These are phyloP conservation scores for Oryzias celebensis DNA, from an alignment of 2,113 vertebrate species.

Conservation along the genomic window DNA sequence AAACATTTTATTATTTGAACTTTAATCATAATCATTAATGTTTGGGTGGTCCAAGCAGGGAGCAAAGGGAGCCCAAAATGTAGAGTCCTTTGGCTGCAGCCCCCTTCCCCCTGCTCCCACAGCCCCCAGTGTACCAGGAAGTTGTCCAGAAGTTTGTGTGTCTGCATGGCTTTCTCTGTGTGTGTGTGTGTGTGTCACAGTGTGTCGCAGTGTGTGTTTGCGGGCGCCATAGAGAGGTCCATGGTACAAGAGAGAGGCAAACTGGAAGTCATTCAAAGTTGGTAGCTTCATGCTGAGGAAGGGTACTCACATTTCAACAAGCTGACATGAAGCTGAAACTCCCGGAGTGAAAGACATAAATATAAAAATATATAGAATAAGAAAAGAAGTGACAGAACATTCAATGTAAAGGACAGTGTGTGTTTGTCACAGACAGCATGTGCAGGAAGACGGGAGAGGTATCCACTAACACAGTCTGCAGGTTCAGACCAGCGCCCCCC, in stretches of 20 bases:
- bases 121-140: constrained; percentile 52
- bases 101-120: constrained; percentile 50
- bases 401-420: constrained; percentile 51
- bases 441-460: constrained; percentile 58
- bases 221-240: constrained; percentile 70
- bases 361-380: constrained; percentile 79
- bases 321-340: constrained; percentile 50
- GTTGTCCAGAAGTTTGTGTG: constrained; percentile 57
- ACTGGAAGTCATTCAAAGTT: constrained; percentile 74
- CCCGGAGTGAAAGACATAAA: constrained; percentile 68
- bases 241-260: constrained; percentile 73
- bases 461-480: constrained; percentile 20
- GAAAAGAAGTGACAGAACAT: constrained; percentile 51
- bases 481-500: constrained; percentile 14
- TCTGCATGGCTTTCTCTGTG: constrained; percentile 17
- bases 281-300: constrained; percentile 72
- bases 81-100: constrained; percentile 74
- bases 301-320: constrained; percentile 59
- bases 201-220: constrained; percentile 46
- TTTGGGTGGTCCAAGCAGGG: constrained; percentile 45
- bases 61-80: constrained; percentile 61
- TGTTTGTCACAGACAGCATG: constrained; percentile 38
- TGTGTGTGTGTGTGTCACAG: constrained; percentile 17
- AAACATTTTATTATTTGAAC: constrained; percentile 74
- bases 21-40: constrained; percentile 64